These are phyloP conservation scores for Nasonia longicornis DNA, from an alignment of 1,140 invertebrate species.

Conservation along the genomic window DNA sequence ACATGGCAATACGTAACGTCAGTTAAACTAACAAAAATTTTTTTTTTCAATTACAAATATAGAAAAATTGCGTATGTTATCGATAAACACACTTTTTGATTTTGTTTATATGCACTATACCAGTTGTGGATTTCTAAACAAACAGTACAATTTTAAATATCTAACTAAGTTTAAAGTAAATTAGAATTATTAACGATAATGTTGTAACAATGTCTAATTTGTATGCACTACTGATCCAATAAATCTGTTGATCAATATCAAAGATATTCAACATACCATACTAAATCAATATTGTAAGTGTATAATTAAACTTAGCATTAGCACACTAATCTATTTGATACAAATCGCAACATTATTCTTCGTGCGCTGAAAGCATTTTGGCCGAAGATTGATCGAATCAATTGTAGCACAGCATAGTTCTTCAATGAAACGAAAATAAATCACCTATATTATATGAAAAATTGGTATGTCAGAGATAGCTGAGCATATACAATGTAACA, in stretches of 20 bases:
- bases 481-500: neutral
- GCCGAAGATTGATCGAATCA: slow-evolving; percentile 1
- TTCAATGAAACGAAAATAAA: neutral
- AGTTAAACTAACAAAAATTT: neutral
- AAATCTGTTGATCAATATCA: neutral
- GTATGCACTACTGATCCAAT: neutral
- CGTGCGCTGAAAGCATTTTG: neutral
- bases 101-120: slow-evolving; percentile 1
- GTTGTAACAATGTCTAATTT: slow-evolving; percentile 30
- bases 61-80: neutral
- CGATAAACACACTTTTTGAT: neutral
- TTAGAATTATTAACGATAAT: slow-evolving; percentile 21
- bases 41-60: too few species aligned
- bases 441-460: slow-evolving; percentile 2
- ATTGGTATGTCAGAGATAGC: neutral
- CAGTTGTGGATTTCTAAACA: slow-evolving; percentile 12
- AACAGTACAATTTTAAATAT: neutral
- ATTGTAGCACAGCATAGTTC: neutral
- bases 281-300: neutral
- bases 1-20: too few species aligned
- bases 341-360: neutral
- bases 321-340: slow-evolving; percentile 7
- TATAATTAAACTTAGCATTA: neutral
- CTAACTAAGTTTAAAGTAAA: slow-evolving; percentile 15
- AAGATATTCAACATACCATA: slow-evolving; percentile 12